phyloP scores from a whole-genome alignment of 2,888 invertebrate genomes.

The Cremastinae sp. region DNA sequence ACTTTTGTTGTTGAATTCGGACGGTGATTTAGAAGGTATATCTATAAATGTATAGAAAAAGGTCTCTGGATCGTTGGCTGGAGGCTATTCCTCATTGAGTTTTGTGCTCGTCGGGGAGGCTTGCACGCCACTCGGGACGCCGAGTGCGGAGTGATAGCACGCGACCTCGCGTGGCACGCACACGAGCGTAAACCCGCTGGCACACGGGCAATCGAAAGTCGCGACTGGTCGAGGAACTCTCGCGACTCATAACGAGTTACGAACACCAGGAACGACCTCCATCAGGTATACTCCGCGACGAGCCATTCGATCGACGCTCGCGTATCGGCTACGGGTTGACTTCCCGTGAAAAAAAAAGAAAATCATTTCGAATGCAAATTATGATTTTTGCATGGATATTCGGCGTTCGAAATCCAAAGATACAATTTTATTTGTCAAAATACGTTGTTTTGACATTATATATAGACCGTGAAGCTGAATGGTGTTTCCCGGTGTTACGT shows the following conservation, averaged over 20 bases:
- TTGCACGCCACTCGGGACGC: constrained; percentile 51
- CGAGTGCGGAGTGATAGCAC: constrained; percentile 60
- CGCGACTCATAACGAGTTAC: constrained; percentile 40
- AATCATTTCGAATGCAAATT: no score
- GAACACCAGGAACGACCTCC: constrained; percentile 25
- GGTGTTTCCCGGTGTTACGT: no score
- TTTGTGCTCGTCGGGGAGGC: constrained; percentile 41
- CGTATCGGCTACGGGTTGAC: no score
- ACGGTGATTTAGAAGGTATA: not conserved
- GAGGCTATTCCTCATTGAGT: constrained; percentile 46
- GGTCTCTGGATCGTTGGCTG: constrained; percentile 3
- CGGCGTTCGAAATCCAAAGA: no score
- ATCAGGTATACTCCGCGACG: constrained; percentile 19
- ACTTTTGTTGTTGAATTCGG: no score
- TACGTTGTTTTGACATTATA: no score
- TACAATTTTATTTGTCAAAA: no score
- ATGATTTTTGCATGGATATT: no score
- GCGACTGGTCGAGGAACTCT: constrained; percentile 54
- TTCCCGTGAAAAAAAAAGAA: constrained; percentile 30
- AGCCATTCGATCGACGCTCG: no score
- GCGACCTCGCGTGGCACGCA: constrained; percentile 72
- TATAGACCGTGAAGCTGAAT: no score
- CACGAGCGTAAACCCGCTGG: no score
- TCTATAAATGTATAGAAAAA: not conserved
- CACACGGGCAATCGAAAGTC: constrained; percentile 66